Evolutionary conservation across 2,888 invertebrate genomes (phyloP), one percentile per base, ranked within the genome.

Genomic region (Pediacus dermestoides): DNA sequence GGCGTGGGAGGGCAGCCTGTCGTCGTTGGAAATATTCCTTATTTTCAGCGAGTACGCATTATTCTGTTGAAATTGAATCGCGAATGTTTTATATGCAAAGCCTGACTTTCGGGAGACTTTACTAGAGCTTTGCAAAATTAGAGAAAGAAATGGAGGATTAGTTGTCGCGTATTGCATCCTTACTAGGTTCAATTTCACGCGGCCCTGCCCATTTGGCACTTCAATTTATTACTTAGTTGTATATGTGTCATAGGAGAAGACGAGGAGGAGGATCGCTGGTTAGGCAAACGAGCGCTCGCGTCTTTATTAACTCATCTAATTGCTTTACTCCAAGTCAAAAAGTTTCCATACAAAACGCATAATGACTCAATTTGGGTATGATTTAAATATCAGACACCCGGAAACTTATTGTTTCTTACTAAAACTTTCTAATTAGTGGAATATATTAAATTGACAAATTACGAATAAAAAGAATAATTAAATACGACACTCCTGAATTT

Each of bases 121-220:
- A 53, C 57, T 44, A 52, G 55, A 55, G 63, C 60, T 61, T 60
- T 61, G 53, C 61, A 60, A 66, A 65, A 66, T 66, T 65, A 66
- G 61, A 64, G 63, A 65, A 65, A 66, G 66, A 66, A 65, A 65
- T 63, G 60, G 64, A 54, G 59, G 66, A 66, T 66, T 66, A 66
- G 64, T 63, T 57, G 59, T 60, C 60, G 60, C 63, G 62, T 58
- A 60, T 61, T 60, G 63, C 60, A 61, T 61, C 60, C 60, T 55
- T 63, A 62, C 58, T 54, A 55, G 56, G 58, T 61, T 57, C 60
- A 64, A 64, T 65, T 65, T 65, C 65, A 65, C 65, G 65, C 59
- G 57, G 60, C 51, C 56, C 55, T 63, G 63, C 58, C 53, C 58
- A 55, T 59, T 59, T 53, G 60, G 52, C 54, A 54, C 52, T 51